Evolutionary conservation across 1,140 invertebrate species (phyloP).

Genomic region (Aphaenogaster ashmeadi): DNA sequence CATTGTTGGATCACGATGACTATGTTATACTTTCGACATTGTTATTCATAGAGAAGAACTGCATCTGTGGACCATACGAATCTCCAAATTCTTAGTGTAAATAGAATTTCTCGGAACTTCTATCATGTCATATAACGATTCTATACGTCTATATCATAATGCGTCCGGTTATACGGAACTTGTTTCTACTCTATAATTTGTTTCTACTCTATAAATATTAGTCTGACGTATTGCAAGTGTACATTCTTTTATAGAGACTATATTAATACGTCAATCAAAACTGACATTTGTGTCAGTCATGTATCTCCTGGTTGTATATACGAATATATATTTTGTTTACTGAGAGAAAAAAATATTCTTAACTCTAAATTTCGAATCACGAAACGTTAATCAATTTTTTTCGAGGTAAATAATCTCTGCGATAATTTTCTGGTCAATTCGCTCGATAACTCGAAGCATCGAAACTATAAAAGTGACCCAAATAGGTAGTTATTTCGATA

Average conservation of each 20-base stretch:
- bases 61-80: constrained; percentile 60
- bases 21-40: constrained; percentile 51
- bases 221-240: constrained; percentile 34
- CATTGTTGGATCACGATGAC: constrained; percentile 45
- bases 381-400: constrained; percentile 2
- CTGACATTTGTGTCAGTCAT: constrained; percentile 31
- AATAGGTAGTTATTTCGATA: background rate
- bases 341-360: background rate
- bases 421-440: background rate
- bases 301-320: constrained; percentile 49
- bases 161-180: constrained; percentile 9
- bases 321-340: constrained; percentile 58
- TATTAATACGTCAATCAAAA: constrained; percentile 27
- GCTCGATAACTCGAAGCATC: background rate
- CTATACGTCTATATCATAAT: constrained; percentile 38
- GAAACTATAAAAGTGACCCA: background rate
- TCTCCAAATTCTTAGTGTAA: constrained; percentile 54
- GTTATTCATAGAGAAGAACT: constrained; percentile 23
- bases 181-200: constrained; percentile 41
- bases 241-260: constrained; percentile 5
- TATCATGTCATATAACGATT: constrained; percentile 21
- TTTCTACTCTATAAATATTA: constrained; percentile 39
- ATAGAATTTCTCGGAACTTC: constrained; percentile 25
- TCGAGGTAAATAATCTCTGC: background rate
- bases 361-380: constrained; percentile 16